phyloP scores from a whole-genome alignment of 2,113 vertebrate genomes.

The Dunckerocampus dactyliophorus region DNA sequence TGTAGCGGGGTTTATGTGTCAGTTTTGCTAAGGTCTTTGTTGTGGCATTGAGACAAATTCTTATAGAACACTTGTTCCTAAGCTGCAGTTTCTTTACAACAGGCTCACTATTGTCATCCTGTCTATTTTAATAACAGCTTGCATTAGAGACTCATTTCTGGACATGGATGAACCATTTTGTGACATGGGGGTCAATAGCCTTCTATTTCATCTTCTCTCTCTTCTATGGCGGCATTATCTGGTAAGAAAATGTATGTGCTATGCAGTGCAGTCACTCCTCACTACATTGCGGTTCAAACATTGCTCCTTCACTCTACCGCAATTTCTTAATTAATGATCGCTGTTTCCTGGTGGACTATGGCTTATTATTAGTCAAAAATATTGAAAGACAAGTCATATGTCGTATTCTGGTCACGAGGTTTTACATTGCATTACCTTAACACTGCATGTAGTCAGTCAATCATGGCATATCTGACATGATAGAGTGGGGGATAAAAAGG shows the following conservation, averaged over 20 bases:
- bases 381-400: no score
- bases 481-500: no score
- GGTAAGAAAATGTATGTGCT: constrained; percentile 70
- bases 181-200: constrained; percentile 96
- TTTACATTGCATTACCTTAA: no score
- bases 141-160: constrained; percentile 97
- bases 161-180: constrained; percentile 99
- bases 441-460: no score
- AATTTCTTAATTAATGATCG: no score
- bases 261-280: not conserved
- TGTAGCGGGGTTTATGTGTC: not conserved
- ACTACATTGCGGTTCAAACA: no score
- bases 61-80: constrained; percentile 23
- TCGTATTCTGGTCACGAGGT: no score
- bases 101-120: not conserved
- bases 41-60: constrained; percentile 10
- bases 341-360: no score
- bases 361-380: no score
- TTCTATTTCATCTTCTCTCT: constrained; percentile 99
- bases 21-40: constrained; percentile 12
- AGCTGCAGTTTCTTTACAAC: constrained; percentile 11
- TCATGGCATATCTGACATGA: no score
- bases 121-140: constrained; percentile 73
- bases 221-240: constrained; percentile 97
- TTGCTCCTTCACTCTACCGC: no score